phyloP scores from a whole-genome alignment of 1,140 invertebrate species.

The Maniola jurtina region DNA sequence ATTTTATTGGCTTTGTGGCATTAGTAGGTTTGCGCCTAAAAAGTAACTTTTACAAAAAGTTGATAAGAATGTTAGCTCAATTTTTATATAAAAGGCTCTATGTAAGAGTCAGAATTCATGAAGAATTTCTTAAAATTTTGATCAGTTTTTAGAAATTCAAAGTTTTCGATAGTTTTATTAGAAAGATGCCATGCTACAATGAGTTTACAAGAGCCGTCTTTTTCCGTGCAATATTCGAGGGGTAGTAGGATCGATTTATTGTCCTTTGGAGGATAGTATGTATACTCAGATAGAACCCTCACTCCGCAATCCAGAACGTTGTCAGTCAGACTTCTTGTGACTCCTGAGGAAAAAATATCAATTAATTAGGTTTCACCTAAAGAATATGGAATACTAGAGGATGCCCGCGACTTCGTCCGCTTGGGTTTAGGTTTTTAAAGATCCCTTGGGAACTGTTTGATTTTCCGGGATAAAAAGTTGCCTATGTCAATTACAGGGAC shows the following conservation, averaged over 20 bases:
- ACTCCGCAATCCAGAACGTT: conserved; percentile 52
- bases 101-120: conserved; percentile 37
- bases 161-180: conserved; percentile 61
- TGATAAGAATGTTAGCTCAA: neutral
- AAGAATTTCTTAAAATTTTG: conserved; percentile 58
- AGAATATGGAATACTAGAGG: too few species aligned
- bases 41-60: too few species aligned
- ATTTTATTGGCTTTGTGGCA: too few species aligned
- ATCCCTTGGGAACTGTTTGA: too few species aligned
- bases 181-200: conserved; percentile 64
- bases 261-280: conserved; percentile 49
- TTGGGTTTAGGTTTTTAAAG: too few species aligned
- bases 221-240: conserved; percentile 57
- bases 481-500: too few species aligned
- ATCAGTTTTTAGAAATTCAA: conserved; percentile 58
- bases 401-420: too few species aligned
- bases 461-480: too few species aligned
- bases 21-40: too few species aligned
- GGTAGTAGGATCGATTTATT: conserved; percentile 37
- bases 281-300: conserved; percentile 59
- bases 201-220: conserved; percentile 52
- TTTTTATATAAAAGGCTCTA: conserved; percentile 20
- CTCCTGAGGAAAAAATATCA: conserved; percentile 42
- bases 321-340: conserved; percentile 48
- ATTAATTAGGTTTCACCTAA: neutral